Base-by-base conservation (phyloP, 2,888 invertebrate genomes). In the Ichneumoninae sp. region DNA sequence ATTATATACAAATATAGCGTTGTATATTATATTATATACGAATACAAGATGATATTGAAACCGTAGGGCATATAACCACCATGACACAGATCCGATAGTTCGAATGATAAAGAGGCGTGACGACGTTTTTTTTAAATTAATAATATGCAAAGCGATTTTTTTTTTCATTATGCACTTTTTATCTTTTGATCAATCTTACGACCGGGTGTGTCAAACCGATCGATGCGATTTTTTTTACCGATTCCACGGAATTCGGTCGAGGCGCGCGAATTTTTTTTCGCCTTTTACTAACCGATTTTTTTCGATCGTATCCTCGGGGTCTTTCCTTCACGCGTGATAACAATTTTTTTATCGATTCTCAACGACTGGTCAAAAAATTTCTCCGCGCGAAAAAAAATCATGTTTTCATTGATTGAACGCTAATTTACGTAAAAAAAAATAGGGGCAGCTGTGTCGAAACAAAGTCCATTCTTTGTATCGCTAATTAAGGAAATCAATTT, bases 11-110 rank as follows among this genome's bases (percentile, higher is more conserved):
- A 78, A 87, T 84, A 83, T 81, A 87, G 74, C 86, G 84, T 88
- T 89, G 85, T 89, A 85, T 83, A 86, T 84, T 85, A 88, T 85
- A 88, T 57, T 83, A 80, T 84, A 76, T 73, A 65, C 65, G 54
- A 80, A 68, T 78, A 71, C 54, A 71, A 26, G 78, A 65, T 70
- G 54, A 76, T 47, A 83, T 71, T 74, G 73, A 47, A 66, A 81
- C 57, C 60, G 30, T 81, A 75, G 70, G 66, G 78, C 73, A 79
- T 60, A 80, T 16, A 63, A 69, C 16, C 16, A 83, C 75, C 83
- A 84, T 79, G 76, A 85, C 68, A 57, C 57, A 57, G 71, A 73
- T 70, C 76, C 68, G 8, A 19, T 68, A 50, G 57, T 50, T 81
- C 68, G 68, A 76, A 75, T 52, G 73, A 73, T 73, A 60, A 60